Evolutionary conservation across 2,797 vertebrate species (phyloP).

Genomic region (Sebastes itinus): DNA sequence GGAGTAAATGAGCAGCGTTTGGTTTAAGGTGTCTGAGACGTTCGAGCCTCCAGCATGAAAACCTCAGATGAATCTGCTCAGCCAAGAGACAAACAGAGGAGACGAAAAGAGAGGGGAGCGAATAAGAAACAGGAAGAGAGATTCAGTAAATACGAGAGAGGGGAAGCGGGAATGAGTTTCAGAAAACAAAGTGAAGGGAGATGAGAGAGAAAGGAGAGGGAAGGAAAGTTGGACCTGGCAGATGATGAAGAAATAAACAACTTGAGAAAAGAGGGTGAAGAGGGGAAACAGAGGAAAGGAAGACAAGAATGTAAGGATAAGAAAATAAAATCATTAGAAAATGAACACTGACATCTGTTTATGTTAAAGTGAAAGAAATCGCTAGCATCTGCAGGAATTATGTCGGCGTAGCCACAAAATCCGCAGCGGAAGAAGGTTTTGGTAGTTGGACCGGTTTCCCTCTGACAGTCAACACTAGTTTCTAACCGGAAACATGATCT

Average conservation of each 20-base stretch:
- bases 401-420: not conserved
- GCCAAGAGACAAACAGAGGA: slow-evolving; percentile 27
- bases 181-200: slow-evolving; percentile 26
- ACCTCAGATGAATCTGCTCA: slow-evolving; percentile 45
- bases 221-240: slow-evolving; percentile 18
- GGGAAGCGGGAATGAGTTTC: slow-evolving; percentile 43
- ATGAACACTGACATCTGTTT: not conserved
- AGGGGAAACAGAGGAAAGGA: not conserved
- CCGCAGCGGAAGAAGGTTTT: not conserved
- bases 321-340: not conserved
- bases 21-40: slow-evolving; percentile 48
- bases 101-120: not conserved
- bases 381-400: not conserved
- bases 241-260: slow-evolving; percentile 33
- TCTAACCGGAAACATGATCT: too few relatives aligned
- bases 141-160: slow-evolving; percentile 28
- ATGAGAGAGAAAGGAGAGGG: slow-evolving; percentile 12
- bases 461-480: too few relatives aligned
- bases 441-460: not conserved
- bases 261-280: not conserved
- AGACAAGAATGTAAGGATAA: not conserved
- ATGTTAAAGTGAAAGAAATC: not conserved
- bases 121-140: slow-evolving; percentile 41
- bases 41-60: slow-evolving; percentile 34
- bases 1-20: slow-evolving; percentile 32